Conservation (phyloP, 2,888 invertebrate species). For the Chromoteleia sp. region DNA sequence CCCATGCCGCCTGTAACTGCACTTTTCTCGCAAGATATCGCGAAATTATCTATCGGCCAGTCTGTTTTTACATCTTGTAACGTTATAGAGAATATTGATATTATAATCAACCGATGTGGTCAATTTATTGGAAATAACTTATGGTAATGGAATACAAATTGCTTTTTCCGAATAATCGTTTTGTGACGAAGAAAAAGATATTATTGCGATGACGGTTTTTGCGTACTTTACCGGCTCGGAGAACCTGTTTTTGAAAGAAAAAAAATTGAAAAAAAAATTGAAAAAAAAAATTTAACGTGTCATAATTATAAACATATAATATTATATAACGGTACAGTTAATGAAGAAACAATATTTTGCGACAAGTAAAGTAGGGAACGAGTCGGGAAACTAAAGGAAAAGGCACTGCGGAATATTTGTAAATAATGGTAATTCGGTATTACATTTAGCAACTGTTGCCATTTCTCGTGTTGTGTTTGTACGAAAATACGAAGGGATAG, state of each 20-base stretch:
- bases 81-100: conserved; percentile 42
- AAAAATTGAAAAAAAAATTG: too few relatives aligned
- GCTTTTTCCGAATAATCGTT: conserved; percentile 9
- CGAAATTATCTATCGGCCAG: conserved; percentile 42
- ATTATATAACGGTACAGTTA: too few relatives aligned
- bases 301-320: too few relatives aligned
- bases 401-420: conserved; percentile 28
- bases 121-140: conserved; percentile 49
- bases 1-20: too few relatives aligned
- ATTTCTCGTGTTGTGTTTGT: conserved; percentile 31
- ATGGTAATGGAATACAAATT: conserved; percentile 40
- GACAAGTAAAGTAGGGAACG: conserved; percentile 28
- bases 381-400: neutral
- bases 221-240: too few relatives aligned
- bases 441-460: conserved; percentile 53
- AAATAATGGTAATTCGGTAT: conserved; percentile 55
- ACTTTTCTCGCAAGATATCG: too few relatives aligned
- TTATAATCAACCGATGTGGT: conserved; percentile 50
- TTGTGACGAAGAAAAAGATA: neutral
- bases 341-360: conserved; percentile 46
- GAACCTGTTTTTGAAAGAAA: too few relatives aligned
- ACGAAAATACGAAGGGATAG: conserved; percentile 41
- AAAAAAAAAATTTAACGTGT: too few relatives aligned
- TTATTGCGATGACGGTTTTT: neutral
- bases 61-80: conserved; percentile 39